Evolutionary conservation across 2,888 invertebrate species (phyloP).

Genomic region (Dichetophora obliterata): DNA sequence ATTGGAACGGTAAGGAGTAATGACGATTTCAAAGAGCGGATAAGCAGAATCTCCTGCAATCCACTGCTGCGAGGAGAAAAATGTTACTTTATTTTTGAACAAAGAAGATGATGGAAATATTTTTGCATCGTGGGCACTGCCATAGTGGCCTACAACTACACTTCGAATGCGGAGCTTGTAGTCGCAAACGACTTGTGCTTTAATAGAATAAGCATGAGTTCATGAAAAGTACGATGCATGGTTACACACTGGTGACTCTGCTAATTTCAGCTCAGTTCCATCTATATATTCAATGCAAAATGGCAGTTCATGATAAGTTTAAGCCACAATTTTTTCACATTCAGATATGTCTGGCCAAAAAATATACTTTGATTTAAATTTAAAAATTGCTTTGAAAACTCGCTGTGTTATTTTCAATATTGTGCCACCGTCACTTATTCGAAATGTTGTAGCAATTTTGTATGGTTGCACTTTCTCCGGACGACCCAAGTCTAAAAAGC

Average conservation of each 20-base stretch:
- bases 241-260: background rate
- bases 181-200: background rate
- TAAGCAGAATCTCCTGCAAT: slow-evolving; percentile 27
- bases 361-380: slow-evolving; percentile 20
- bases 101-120: slow-evolving; percentile 13
- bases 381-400: background rate
- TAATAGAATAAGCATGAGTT: background rate
- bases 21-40: slow-evolving; percentile 12
- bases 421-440: background rate
- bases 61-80: slow-evolving; percentile 25
- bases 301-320: slow-evolving; percentile 30
- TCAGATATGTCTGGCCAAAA: slow-evolving; percentile 32
- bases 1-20: slow-evolving; percentile 15
- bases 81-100: background rate
- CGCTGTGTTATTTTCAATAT: background rate
- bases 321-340: slow-evolving; percentile 24
- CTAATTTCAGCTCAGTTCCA: background rate
- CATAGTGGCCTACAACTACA: background rate
- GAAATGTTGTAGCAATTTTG: background rate
- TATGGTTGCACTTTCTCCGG: too few species aligned
- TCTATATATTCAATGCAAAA: background rate
- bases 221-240: background rate
- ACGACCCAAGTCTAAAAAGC: background rate
- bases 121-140: background rate
- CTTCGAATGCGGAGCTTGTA: background rate